These are phyloP conservation scores for Syrista parreyssii DNA, from an alignment of 2,888 invertebrate species.

Conservation along the genomic window DNA sequence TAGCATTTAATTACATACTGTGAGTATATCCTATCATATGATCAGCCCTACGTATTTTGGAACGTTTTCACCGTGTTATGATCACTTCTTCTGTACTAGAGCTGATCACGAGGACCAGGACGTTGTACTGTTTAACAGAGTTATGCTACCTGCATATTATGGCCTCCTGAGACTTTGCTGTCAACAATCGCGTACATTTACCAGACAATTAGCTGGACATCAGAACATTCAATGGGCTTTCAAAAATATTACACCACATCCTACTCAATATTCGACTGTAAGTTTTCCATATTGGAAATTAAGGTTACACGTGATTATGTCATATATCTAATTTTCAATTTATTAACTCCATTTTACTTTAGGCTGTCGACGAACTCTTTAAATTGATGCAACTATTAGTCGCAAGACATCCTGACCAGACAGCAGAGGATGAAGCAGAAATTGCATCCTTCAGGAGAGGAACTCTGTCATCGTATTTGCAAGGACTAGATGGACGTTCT, in stretches of 20 bases:
- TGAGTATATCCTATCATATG: background rate
- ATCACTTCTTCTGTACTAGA: conserved; percentile 65
- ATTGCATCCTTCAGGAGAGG: conserved; percentile 87
- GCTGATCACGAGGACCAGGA: conserved; percentile 98
- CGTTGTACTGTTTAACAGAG: conserved; percentile 92
- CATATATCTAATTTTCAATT: conserved; percentile 5
- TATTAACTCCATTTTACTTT: conserved; percentile 29
- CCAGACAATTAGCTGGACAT: conserved; percentile 88
- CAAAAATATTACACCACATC: conserved; percentile 95
- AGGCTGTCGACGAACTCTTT: conserved; percentile 92
- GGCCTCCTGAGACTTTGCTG: conserved; percentile 91
- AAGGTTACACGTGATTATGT: background rate
- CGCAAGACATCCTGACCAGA: conserved; percentile 82
- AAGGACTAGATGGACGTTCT: conserved; percentile 88
- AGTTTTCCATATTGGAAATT: conserved; percentile 33
- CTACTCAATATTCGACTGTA: conserved; percentile 88
- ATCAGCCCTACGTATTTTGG: background rate
- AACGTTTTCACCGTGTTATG: background rate
- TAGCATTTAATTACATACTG: conserved; percentile 93
- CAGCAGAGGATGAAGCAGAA: conserved; percentile 82
- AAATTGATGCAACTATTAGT: conserved; percentile 91
- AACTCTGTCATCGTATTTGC: conserved; percentile 89
- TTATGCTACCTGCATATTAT: conserved; percentile 93
- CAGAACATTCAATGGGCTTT: conserved; percentile 98
- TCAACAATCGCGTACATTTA: conserved; percentile 87